phyloP scores from a whole-genome alignment of 2,113 vertebrate genomes.

The Anoplopoma fimbria region DNA sequence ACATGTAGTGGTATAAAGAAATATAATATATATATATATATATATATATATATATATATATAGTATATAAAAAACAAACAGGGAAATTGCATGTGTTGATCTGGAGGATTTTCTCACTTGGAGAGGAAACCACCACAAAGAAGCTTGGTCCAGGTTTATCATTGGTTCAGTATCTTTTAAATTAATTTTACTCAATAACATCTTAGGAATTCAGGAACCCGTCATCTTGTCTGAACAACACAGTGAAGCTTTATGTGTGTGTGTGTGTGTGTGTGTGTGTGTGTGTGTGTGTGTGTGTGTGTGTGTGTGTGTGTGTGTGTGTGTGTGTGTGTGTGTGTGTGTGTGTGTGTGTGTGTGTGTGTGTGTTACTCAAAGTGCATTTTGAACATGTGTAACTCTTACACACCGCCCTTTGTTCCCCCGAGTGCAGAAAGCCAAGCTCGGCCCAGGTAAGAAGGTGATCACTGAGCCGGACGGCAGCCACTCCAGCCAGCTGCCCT shows the following conservation, averaged over 20 bases:
- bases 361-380: neutral
- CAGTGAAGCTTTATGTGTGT: constrained; percentile 2
- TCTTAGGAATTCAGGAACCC: constrained; percentile 1
- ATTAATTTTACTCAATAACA: neutral
- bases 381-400: constrained; percentile 7
- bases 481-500: constrained; percentile 79
- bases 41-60: neutral
- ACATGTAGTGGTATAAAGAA: neutral
- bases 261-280: neutral
- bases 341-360: neutral
- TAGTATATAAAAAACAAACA: neutral
- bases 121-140: constrained; percentile 2
- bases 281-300: neutral
- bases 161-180: neutral
- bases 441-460: constrained; percentile 93
- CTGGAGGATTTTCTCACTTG: neutral
- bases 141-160: neutral
- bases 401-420: constrained; percentile 41
- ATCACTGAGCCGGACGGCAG: constrained; percentile 87
- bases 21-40: neutral
- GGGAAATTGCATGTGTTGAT: neutral
- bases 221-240: constrained; percentile 6
- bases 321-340: neutral
- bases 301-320: neutral
- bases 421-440: constrained; percentile 92